Conservation (phyloP, 1,140 invertebrate genomes). For the Paraescarpia echinospica region DNA sequence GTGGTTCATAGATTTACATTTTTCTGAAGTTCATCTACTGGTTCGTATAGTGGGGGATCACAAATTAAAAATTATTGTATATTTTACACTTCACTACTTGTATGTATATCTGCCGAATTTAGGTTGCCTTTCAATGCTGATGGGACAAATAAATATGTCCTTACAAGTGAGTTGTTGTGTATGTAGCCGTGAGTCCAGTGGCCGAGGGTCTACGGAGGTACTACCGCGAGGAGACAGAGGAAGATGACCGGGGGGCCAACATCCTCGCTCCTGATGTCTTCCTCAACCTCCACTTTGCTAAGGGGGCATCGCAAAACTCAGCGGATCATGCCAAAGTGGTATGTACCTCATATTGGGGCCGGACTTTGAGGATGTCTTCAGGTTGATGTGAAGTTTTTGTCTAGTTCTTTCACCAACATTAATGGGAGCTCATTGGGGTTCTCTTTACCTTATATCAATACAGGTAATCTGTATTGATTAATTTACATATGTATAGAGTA, state of each 20-base stretch:
- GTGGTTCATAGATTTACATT: no score
- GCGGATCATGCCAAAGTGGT: not conserved
- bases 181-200: slow-evolving; percentile 45
- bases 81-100: no score
- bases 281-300: slow-evolving; percentile 45
- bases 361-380: not conserved
- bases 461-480: not conserved
- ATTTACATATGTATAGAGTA: not conserved
- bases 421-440: not conserved
- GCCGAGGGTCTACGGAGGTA: slow-evolving; percentile 49
- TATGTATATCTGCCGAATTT: no score
- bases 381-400: not conserved
- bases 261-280: slow-evolving; percentile 52
- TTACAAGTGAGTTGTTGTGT: not conserved
- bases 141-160: no score
- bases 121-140: no score
- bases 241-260: slow-evolving; percentile 34
- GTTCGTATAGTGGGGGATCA: no score
- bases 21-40: no score
- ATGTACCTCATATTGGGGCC: not conserved
- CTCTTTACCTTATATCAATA: not conserved
- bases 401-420: not conserved
- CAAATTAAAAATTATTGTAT: no score
- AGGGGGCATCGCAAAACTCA: slow-evolving; percentile 30
- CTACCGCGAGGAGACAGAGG: slow-evolving; percentile 32